A percentile compares a stretch with the other conserved stretches of the same genome.
Conservation (phyloP, 2,797 vertebrate genomes). For the Sebastes hubbsi region DNA sequence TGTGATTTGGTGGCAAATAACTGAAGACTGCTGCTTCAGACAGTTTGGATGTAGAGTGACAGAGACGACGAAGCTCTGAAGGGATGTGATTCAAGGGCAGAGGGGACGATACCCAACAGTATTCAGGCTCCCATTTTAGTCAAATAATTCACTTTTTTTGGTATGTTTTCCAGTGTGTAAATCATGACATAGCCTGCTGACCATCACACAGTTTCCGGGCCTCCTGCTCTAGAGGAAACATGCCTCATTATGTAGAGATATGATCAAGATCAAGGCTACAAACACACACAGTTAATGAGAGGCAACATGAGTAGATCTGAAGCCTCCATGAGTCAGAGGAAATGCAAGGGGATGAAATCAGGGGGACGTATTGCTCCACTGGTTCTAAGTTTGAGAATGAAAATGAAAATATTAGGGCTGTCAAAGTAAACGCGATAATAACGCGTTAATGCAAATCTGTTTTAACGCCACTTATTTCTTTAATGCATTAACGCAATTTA, state of each 20-base stretch:
- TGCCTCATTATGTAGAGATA: neutral
- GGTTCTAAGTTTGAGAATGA: neutral
- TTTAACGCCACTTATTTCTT: too few species aligned
- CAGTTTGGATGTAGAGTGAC: neutral
- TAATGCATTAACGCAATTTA: too few species aligned
- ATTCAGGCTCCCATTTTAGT: slow-evolving; percentile 30
- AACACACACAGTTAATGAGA: neutral
- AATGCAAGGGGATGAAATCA: neutral
- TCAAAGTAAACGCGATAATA: too few species aligned
- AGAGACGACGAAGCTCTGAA: slow-evolving; percentile 2
- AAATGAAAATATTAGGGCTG: neutral
- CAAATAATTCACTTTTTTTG: neutral
- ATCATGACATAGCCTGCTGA: neutral
- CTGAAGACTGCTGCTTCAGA: neutral
- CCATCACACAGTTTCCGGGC: neutral
- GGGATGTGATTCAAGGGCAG: slow-evolving; percentile 35
- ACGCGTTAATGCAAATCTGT: too few species aligned
- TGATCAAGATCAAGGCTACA: slow-evolving; percentile 2
- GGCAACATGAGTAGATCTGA: neutral
- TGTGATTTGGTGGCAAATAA: slow-evolving; percentile 16
- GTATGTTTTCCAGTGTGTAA: neutral
- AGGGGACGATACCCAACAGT: slow-evolving; percentile 16
- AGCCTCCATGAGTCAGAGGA: neutral
- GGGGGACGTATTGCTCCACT: neutral
- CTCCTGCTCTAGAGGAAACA: slow-evolving; percentile 9